Percentiles rank a stretch among this genome's conserved stretches.
phyloP scores from a whole-genome alignment of 2,113 vertebrate genomes.

The Perca fluviatilis region DNA sequence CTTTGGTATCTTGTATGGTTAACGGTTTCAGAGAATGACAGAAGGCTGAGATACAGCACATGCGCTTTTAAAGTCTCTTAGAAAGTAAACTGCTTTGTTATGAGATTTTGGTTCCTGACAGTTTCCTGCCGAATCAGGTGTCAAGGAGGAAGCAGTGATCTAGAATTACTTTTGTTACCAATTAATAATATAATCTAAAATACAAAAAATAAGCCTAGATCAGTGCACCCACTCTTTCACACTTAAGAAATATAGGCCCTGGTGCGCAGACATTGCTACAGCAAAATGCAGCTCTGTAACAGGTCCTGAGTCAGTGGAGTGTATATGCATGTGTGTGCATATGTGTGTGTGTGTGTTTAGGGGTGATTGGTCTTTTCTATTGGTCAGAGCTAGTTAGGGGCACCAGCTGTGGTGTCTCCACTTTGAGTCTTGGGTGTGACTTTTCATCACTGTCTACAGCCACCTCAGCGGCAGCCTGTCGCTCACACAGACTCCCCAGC shows the following conservation, averaged over 20 bases:
- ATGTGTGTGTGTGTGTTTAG: neutral
- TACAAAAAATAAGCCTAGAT: slow-evolving; percentile 18
- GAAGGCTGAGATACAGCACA: slow-evolving; percentile 35
- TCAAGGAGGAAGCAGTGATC: slow-evolving; percentile 12
- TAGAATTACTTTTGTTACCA: slow-evolving; percentile 15
- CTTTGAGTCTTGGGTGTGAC: slow-evolving; percentile 77
- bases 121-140: neutral
- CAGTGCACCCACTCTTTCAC: slow-evolving; percentile 12
- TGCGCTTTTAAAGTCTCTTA: slow-evolving; percentile 4
- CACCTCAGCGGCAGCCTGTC: slow-evolving; percentile 76
- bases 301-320: slow-evolving; percentile 73
- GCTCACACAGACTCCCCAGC: slow-evolving; percentile 90
- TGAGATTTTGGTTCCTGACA: slow-evolving; percentile 40
- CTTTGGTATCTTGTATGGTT: slow-evolving; percentile 69
- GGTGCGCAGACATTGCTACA: slow-evolving; percentile 26
- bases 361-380: slow-evolving; percentile 25
- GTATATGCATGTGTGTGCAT: slow-evolving; percentile 18
- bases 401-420: slow-evolving; percentile 90
- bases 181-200: slow-evolving; percentile 21
- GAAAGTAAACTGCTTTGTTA: slow-evolving; percentile 13
- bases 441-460: slow-evolving; percentile 30
- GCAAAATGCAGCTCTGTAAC: slow-evolving; percentile 41
- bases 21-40: slow-evolving; percentile 26
- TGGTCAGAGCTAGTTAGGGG: slow-evolving; percentile 86
- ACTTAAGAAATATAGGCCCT: neutral